Evolutionary conservation across 2,797 vertebrate species (phyloP), one percentile per base, ranked within the genome.

Genomic region (Platalea minor): DNA sequence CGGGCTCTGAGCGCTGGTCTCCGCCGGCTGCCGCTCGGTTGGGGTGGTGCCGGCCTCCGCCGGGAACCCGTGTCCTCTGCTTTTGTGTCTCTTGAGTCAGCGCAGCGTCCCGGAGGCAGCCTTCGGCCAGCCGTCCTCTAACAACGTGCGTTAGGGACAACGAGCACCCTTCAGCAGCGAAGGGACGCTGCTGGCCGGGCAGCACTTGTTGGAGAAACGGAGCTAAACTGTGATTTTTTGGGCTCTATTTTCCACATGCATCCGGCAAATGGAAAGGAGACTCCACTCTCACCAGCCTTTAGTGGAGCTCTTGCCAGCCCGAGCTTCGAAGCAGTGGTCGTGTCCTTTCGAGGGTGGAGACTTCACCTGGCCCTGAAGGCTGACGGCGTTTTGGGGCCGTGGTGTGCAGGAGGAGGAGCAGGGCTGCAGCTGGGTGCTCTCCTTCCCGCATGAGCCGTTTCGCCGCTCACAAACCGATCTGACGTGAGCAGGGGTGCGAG

Each of bases 361-460:
- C 28, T 26, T 60, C 18, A 11, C 39, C 15, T 17, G 17, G 20
- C 29, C 33, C 60, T 59, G 45, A 50, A 70, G 80, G 29, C 70
- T 46, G 56, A 39, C 3, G 33, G 37, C 4, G 9, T 48, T 82
- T 35, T 15, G 37, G 53, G 59, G 43, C 89, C 2, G 2, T 23
- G 81, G 51, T 11, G 19, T 19, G 39, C 13, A 21, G 2, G 3
- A 75, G 50, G 54, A 65, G 51, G 35, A 64, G 75, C 39, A 25
- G 20, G 17, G 50, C 5, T 28, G 31, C 67, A 59, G n/a, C 17
- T 0, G 17, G 0, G 13, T 37, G 31, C 56, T 59, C 45, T 25
- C 56, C 31, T 7, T 65, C 77, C 43, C 4, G 1, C 28, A 1
- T 0, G 7, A 51, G 43, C 31, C 4, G 1, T 69, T 68, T 67